A percentile compares a stretch with the other conserved stretches of the same genome.
phyloP scores from a whole-genome alignment of 2,797 vertebrate genomes.

The Sitta carolinensis region DNA sequence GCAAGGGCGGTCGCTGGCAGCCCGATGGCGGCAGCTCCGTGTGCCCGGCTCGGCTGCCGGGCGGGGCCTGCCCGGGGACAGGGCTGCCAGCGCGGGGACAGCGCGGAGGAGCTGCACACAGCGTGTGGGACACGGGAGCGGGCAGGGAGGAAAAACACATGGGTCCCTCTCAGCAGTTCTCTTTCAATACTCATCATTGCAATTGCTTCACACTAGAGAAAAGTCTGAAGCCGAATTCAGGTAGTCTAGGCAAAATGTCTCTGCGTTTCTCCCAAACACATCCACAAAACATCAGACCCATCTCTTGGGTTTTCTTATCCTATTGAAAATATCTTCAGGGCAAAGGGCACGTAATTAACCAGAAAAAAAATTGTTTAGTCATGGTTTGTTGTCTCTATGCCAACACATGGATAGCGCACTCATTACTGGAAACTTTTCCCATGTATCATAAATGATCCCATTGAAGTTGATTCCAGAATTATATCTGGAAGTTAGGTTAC shows the following conservation, averaged over 20 bases:
- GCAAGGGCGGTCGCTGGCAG: not conserved
- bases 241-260: too few species aligned
- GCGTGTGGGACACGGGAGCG: too few species aligned
- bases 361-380: not conserved
- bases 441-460: not conserved
- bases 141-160: too few species aligned
- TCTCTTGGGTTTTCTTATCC: not conserved
- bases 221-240: too few species aligned
- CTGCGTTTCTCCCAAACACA: not conserved
- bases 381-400: not conserved
- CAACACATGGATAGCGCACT: not conserved
- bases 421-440: not conserved
- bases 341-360: not conserved
- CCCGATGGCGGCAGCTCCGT: not conserved
- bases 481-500: not conserved
- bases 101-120: too few species aligned
- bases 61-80: not conserved
- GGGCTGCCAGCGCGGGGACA: too few species aligned
- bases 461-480: not conserved
- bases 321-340: not conserved
- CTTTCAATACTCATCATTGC: too few species aligned
- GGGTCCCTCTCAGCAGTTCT: too few species aligned
- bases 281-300: not conserved
- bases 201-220: too few species aligned
- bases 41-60: not conserved